Evolutionary conservation across 2,113 vertebrate species (phyloP).

Genomic region (Cephalophus harveyi): DNA sequence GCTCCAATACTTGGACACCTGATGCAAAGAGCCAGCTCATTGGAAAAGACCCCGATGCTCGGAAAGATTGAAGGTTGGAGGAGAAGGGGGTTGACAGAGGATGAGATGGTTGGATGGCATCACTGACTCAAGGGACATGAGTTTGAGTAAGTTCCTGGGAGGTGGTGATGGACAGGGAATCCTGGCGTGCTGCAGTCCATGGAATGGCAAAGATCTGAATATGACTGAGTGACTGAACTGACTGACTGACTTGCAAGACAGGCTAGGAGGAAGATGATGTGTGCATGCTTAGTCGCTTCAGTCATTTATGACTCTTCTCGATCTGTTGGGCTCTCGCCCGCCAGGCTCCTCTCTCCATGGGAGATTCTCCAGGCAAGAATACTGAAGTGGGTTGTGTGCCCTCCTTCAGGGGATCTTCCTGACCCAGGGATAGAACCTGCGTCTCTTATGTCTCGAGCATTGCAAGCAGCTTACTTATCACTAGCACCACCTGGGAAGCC

Average conservation of each 20-base stretch:
- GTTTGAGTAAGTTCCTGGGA: not conserved
- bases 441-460: not conserved
- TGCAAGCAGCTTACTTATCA: not conserved
- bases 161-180: not conserved
- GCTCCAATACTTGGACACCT: not conserved
- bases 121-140: not conserved
- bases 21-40: accelerated
- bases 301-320: accelerated
- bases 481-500: not conserved
- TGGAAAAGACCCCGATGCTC: not conserved
- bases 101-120: not conserved
- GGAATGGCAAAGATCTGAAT: not conserved
- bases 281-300: not conserved
- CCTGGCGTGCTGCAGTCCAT: accelerated
- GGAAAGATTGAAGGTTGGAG: not conserved
- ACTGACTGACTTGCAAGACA: not conserved
- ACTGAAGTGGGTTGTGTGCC: not conserved
- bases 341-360: not conserved
- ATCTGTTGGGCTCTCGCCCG: not conserved
- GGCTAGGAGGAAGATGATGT: not conserved
- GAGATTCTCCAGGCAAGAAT: not conserved
- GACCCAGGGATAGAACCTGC: not conserved
- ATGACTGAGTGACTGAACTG: not conserved
- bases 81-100: not conserved
- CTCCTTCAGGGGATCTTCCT: not conserved